Percentiles rank a stretch among this genome's conserved stretches.
These are phyloP conservation scores for Pollicipes pollicipes DNA, from an alignment of 1,140 invertebrate species.

Conservation along the genomic window DNA sequence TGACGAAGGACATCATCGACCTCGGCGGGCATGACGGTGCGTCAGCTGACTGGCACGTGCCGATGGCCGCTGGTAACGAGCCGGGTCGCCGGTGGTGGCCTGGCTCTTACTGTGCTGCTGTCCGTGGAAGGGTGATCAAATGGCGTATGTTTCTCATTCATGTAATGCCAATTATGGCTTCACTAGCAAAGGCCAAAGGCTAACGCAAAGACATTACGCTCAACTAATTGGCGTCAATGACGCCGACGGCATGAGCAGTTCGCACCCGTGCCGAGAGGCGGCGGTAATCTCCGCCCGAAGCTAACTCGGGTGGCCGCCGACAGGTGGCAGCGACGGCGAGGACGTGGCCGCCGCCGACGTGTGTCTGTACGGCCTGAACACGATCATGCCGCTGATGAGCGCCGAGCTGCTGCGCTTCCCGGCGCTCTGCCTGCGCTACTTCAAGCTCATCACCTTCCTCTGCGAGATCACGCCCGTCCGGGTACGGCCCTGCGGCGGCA, in stretches of 20 bases:
- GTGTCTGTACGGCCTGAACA: conserved; percentile 46
- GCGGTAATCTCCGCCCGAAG: no score
- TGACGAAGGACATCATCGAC: conserved; percentile 51
- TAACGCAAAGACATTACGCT: no score
- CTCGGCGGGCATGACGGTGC: conserved; percentile 25
- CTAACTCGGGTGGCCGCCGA: conserved; percentile 12
- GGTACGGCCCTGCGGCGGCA: no score
- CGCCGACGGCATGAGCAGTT: no score
- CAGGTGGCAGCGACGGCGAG: conserved; percentile 22
- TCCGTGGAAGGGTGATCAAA: no score
- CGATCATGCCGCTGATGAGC: conserved; percentile 55
- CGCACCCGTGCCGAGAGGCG: no score
- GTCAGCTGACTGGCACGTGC: no score
- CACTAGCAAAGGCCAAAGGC: no score
- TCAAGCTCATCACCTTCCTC: conserved; percentile 43
- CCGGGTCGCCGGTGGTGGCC: background rate
- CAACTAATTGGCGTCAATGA: no score
- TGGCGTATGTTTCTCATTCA: no score
- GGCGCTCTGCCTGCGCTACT: conserved; percentile 41
- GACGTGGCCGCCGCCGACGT: conserved; percentile 40
- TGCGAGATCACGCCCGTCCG: conserved; percentile 32
- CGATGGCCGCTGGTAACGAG: conserved; percentile 8
- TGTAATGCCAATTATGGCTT: no score
- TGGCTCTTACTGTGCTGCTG: no score
- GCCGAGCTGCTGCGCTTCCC: conserved; percentile 50